phyloP scores from a whole-genome alignment of 2,888 invertebrate species.

The Notodonta ziczac region DNA sequence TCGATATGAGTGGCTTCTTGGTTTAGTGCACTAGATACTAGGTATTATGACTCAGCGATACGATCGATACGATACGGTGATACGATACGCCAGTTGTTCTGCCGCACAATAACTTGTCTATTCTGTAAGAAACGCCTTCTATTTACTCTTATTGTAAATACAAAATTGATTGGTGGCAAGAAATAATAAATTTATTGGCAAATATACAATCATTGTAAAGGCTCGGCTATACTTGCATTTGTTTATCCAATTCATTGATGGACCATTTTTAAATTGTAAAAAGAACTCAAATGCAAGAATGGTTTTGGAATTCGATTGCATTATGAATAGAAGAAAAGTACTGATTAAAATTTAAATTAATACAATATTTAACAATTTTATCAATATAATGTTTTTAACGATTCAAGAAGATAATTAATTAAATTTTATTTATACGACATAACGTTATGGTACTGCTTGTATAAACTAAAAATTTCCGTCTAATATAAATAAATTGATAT shows the following conservation, averaged over 20 bases:
- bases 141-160: not conserved
- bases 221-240: not conserved
- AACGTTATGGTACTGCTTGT: too few relatives aligned
- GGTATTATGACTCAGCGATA: too few relatives aligned
- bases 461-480: too few relatives aligned
- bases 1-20: too few relatives aligned
- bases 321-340: not conserved
- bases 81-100: too few relatives aligned
- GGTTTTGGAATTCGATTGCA: not conserved
- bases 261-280: not conserved
- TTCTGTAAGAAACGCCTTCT: constrained; percentile 18
- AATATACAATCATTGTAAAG: not conserved
- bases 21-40: too few relatives aligned
- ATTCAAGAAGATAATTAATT: not conserved
- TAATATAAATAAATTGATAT: too few relatives aligned
- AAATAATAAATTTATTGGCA: not conserved
- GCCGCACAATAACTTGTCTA: constrained; percentile 26
- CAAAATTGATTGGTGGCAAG: not conserved
- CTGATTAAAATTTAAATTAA: not conserved
- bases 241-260: too few relatives aligned
- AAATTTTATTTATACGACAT: too few relatives aligned
- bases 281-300: not conserved
- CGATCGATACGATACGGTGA: too few relatives aligned
- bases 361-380: too few relatives aligned
- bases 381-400: not conserved